Conservation (phyloP, 1,140 invertebrate genomes). For the Portunus trituberculatus region DNA sequence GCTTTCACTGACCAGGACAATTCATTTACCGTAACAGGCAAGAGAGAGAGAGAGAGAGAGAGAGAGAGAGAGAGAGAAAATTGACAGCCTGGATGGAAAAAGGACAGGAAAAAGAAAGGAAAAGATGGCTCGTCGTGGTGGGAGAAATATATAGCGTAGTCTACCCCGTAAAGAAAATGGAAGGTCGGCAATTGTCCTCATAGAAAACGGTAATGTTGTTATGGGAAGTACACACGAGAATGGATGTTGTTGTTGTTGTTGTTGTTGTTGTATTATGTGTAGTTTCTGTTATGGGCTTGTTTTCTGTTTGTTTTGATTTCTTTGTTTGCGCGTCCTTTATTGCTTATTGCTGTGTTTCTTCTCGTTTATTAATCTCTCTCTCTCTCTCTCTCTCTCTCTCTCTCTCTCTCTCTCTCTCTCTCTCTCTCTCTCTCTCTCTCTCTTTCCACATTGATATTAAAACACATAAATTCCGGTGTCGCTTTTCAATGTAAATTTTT, state of each 20-base stretch:
- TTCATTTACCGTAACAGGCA: background rate
- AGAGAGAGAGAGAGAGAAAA: background rate
- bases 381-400: background rate
- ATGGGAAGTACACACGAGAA: too few relatives aligned
- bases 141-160: background rate
- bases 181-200: conserved; percentile 6
- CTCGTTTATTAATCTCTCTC: background rate
- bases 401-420: conserved; percentile 9
- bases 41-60: background rate
- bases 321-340: background rate
- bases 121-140: background rate
- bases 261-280: background rate
- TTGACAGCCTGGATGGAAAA: background rate
- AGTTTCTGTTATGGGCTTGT: too few relatives aligned
- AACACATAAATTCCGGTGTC: background rate
- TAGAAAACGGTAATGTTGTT: background rate
- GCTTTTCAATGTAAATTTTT: conserved; percentile 10
- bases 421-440: conserved; percentile 20
- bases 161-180: background rate
- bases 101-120: background rate
- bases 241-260: too few relatives aligned
- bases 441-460: background rate
- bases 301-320: background rate
- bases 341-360: too few relatives aligned
- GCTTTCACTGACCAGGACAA: background rate